These are phyloP conservation scores for Holcopasites calliopsidis DNA, from an alignment of 1,140 invertebrate species.

Conservation along the genomic window DNA sequence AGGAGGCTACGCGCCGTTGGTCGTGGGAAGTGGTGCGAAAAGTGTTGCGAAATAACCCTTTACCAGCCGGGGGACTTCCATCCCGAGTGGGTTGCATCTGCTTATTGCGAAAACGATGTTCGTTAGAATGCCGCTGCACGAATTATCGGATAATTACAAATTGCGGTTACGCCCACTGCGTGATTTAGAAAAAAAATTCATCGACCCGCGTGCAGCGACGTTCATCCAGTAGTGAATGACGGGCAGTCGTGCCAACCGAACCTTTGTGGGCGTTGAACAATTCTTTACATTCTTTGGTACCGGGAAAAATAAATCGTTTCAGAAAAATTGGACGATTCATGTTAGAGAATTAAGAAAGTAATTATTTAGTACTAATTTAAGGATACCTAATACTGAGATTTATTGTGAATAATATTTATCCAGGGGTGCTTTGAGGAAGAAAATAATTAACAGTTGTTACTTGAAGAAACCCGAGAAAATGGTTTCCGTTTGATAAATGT, in stretches of 20 bases:
- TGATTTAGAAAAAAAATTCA: not conserved
- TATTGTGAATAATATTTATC: too few relatives aligned
- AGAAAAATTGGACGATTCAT: not conserved
- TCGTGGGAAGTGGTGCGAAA: slow-evolving; percentile 38
- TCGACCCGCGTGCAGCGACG: not conserved
- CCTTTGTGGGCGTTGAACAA: not conserved
- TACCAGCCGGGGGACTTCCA: not conserved
- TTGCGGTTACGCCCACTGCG: slow-evolving; percentile 43
- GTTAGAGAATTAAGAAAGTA: too few relatives aligned
- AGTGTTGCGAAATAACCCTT: slow-evolving; percentile 3
- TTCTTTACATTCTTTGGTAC: not conserved
- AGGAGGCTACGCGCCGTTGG: slow-evolving; percentile 1
- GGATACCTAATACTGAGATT: too few relatives aligned
- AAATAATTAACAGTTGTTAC: too few relatives aligned
- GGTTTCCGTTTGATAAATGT: too few relatives aligned
- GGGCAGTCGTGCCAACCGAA: not conserved
- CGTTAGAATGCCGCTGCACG: slow-evolving; percentile 52
- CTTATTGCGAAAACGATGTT: slow-evolving; percentile 37
- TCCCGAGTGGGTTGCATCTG: slow-evolving; percentile 27
- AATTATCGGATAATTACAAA: slow-evolving; percentile 54
- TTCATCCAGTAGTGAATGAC: not conserved
- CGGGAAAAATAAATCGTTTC: too few relatives aligned
- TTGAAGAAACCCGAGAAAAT: too few relatives aligned
- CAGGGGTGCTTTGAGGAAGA: too few relatives aligned
- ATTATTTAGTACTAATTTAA: too few relatives aligned